Percentiles rank a stretch among this genome's conserved stretches.
Conservation (phyloP, 1,140 invertebrate species). For the Drosophila sulfurigaster region DNA sequence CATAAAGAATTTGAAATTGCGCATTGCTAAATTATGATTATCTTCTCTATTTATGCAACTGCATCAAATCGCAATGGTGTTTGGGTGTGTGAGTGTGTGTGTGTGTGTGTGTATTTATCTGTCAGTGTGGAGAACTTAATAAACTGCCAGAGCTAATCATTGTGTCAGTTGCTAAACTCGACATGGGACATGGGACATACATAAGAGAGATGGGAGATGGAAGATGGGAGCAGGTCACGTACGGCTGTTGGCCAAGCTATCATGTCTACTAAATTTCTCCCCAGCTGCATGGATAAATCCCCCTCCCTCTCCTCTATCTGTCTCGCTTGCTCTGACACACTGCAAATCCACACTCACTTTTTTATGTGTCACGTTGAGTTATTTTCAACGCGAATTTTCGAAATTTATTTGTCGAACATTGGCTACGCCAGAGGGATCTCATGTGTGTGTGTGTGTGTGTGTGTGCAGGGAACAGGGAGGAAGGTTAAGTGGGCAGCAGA, state of each 20-base stretch:
- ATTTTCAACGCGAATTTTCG: conserved; percentile 77
- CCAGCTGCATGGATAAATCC: conserved; percentile 8
- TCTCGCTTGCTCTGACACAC: background rate
- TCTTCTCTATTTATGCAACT: conserved; percentile 22
- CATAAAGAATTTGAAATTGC: background rate
- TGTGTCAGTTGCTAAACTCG: conserved; percentile 26
- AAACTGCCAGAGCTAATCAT: conserved; percentile 45
- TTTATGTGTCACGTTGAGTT: conserved; percentile 71
- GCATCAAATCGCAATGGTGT: background rate
- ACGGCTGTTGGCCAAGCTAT: conserved; percentile 27
- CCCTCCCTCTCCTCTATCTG: background rate
- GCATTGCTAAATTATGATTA: background rate
- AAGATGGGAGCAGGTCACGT: conserved; percentile 30
- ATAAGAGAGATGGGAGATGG: conserved; percentile 3
- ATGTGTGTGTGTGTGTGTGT: too few relatives aligned
- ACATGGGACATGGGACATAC: conserved; percentile 10
- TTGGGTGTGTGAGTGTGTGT: background rate
- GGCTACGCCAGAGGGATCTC: conserved; percentile 26
- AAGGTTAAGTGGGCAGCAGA: too few relatives aligned
- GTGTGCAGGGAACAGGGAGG: too few relatives aligned
- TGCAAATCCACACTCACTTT: conserved; percentile 49
- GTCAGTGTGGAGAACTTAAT: conserved; percentile 8
- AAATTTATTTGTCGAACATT: conserved; percentile 77
- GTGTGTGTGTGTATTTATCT: conserved; percentile 5
- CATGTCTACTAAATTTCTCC: conserved; percentile 32